Conservation (phyloP, 2,797 vertebrate genomes). For the Todus mexicanus region DNA sequence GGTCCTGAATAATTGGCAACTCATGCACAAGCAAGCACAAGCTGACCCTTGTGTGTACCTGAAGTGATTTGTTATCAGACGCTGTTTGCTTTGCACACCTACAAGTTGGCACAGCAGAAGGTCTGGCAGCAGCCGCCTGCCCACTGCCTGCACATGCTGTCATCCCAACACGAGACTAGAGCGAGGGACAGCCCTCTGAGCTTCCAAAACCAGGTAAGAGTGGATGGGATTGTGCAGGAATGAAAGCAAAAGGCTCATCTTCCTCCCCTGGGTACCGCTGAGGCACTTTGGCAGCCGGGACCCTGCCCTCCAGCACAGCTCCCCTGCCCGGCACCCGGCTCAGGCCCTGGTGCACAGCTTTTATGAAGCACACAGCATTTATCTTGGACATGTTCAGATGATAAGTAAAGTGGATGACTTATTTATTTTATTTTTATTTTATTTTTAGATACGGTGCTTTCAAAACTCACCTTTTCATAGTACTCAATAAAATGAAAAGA, state of each 20-base stretch:
- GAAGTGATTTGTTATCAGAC: neutral
- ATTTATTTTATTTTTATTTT: too few relatives aligned
- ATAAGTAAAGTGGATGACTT: neutral
- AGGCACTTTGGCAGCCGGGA: neutral
- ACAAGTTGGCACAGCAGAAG: neutral
- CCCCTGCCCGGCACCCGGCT: too few relatives aligned
- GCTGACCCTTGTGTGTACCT: too few relatives aligned
- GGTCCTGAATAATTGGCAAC: neutral
- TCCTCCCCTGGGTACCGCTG: neutral
- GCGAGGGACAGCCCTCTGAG: neutral
- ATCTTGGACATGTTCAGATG: neutral
- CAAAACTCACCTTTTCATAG: neutral
- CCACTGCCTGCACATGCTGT: neutral
- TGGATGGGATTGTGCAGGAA: neutral
- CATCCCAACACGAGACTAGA: rapidly evolving
- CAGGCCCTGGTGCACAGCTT: too few relatives aligned
- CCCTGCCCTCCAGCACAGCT: neutral
- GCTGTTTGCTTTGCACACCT: neutral
- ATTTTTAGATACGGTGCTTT: neutral
- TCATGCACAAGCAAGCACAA: neutral
- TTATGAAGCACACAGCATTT: conserved; percentile 25
- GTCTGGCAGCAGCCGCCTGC: neutral
- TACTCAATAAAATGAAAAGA: neutral
- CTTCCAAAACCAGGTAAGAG: neutral
- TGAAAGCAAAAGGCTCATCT: neutral